Conservation (phyloP, 2,797 vertebrate genomes). For the Notoglanidium macrostoma region DNA sequence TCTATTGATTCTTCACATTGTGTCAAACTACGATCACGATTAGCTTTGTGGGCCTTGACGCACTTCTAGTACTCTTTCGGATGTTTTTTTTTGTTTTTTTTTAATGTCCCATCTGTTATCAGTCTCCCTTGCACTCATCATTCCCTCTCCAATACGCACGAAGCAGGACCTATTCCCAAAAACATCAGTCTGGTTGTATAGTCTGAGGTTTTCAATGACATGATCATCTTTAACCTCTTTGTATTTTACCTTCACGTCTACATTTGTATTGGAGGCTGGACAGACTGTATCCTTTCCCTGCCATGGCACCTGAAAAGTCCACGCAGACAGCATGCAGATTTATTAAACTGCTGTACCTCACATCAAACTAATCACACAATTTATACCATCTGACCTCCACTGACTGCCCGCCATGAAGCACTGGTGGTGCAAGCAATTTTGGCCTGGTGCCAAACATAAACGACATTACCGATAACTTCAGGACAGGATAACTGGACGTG, state of each 20-base stretch:
- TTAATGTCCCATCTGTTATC: not conserved
- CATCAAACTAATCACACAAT: not conserved
- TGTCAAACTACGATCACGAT: not conserved
- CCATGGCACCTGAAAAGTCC: not conserved
- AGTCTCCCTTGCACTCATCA: not conserved
- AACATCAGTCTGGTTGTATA: not conserved
- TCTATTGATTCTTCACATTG: not conserved
- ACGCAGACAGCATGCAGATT: not conserved
- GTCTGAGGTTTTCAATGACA: not conserved
- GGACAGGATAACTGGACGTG: not conserved
- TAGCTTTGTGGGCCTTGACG: not conserved
- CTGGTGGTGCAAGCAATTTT: not conserved
- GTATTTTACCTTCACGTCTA: not conserved
- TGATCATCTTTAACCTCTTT: not conserved
- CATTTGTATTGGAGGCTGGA: not conserved
- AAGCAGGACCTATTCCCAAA: not conserved
- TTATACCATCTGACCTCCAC: not conserved
- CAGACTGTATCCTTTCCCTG: not conserved
- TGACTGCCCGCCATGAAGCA: not conserved
- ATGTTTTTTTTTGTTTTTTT: too few relatives aligned
- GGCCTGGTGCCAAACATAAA: too few relatives aligned
- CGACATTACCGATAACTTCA: not conserved
- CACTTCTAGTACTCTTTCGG: not conserved
- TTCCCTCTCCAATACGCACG: not conserved
- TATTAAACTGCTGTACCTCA: not conserved